These are phyloP conservation scores for Dunckerocampus dactyliophorus DNA, from an alignment of 2,113 vertebrate species.

Conservation along the genomic window DNA sequence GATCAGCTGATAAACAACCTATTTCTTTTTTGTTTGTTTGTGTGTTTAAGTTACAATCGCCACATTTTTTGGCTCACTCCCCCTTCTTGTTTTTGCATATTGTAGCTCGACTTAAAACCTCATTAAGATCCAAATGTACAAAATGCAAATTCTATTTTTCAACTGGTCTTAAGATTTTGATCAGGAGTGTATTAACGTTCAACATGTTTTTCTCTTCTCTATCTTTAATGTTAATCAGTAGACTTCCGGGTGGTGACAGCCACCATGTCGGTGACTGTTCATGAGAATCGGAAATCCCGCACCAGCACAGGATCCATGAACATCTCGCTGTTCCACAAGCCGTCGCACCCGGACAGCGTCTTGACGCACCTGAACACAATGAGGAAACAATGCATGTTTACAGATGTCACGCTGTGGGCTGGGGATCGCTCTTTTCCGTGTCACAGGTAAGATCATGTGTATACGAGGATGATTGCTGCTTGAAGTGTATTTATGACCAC, in stretches of 20 bases:
- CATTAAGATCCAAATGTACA: too few species aligned
- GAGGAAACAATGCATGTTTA: slow-evolving; percentile 90
- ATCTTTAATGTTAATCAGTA: neutral
- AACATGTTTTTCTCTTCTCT: neutral
- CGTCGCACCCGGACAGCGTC: slow-evolving; percentile 88
- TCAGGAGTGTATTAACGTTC: neutral
- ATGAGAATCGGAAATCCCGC: slow-evolving; percentile 92
- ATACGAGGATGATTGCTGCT: neutral
- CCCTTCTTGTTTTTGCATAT: too few species aligned
- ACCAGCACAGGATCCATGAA: slow-evolving; percentile 90
- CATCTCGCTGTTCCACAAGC: slow-evolving; percentile 90
- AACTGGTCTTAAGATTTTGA: too few species aligned
- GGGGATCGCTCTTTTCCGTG: slow-evolving; percentile 88
- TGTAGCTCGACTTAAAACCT: too few species aligned
- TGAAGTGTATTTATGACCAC: neutral
- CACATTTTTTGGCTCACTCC: too few species aligned
- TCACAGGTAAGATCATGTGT: slow-evolving; percentile 65
- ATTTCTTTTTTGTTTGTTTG: too few species aligned
- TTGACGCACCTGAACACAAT: slow-evolving; percentile 87
- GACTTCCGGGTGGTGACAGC: slow-evolving; percentile 28
- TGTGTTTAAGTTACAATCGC: too few species aligned
- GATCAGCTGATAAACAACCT: too few species aligned
- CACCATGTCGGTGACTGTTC: slow-evolving; percentile 90
- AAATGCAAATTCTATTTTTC: too few species aligned
- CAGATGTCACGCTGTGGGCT: slow-evolving; percentile 89